Percentiles rank a stretch among this genome's conserved stretches.
These are phyloP conservation scores for Corythornis vintsioides DNA, from an alignment of 2,113 vertebrate species.

Conservation along the genomic window DNA sequence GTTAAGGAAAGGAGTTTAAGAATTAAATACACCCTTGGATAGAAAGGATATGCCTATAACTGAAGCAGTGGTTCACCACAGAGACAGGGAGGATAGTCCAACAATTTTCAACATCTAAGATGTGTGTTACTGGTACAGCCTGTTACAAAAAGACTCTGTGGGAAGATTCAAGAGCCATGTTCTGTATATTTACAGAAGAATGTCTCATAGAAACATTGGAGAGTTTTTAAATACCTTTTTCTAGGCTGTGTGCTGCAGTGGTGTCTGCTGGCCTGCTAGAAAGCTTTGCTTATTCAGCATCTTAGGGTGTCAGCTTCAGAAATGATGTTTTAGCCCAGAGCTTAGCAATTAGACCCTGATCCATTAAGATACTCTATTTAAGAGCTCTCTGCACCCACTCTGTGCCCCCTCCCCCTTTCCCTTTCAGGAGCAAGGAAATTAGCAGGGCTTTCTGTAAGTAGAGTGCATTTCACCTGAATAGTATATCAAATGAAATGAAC, in stretches of 20 bases:
- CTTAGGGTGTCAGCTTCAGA: conserved; percentile 13
- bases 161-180: not conserved
- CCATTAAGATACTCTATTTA: conserved; percentile 30
- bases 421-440: not conserved
- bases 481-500: not conserved
- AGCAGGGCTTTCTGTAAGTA: not conserved
- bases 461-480: not conserved
- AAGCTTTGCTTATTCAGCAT: conserved; percentile 42
- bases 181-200: not conserved
- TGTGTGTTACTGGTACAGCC: not conserved
- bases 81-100: not conserved
- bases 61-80: not conserved
- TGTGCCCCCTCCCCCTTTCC: not conserved
- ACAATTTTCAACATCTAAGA: not conserved
- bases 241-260: not conserved
- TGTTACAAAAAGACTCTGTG: not conserved
- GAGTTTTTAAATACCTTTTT: not conserved
- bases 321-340: not conserved
- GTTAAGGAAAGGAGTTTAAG: not conserved
- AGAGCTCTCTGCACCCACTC: not conserved
- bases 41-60: not conserved
- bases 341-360: conserved; percentile 15
- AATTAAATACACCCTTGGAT: not conserved
- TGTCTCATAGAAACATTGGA: not conserved
- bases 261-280: not conserved